These are phyloP conservation scores for Molossus molossus DNA, from an alignment of 2,797 vertebrate genomes.

Conservation along the genomic window DNA sequence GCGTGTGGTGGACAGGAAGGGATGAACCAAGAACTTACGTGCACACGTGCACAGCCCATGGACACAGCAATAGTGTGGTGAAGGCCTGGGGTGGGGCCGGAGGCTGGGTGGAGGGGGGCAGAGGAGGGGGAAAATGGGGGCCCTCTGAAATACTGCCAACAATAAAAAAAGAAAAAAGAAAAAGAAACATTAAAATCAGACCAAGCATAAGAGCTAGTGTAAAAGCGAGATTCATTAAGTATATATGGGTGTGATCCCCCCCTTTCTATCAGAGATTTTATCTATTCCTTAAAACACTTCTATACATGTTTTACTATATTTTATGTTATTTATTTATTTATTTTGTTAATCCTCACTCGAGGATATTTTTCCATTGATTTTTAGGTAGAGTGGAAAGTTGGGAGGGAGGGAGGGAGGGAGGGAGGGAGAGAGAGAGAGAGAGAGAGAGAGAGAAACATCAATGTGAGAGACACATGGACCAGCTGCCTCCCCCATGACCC, in stretches of 20 bases:
- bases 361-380: no score
- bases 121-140: no score
- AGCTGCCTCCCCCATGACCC: no score
- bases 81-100: background rate
- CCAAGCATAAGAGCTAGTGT: background rate
- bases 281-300: slow-evolving; percentile 12
- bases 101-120: background rate
- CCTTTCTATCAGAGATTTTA: background rate
- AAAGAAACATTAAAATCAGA: background rate
- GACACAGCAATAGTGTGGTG: background rate
- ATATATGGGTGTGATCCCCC: background rate
- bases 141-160: background rate
- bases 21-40: background rate
- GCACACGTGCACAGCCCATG: background rate
- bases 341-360: no score
- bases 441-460: no score
- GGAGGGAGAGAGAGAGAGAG: no score
- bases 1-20: background rate
- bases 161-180: background rate
- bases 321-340: no score
- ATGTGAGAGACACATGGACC: no score
- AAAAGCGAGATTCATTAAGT: background rate
- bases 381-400: no score
- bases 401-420: no score
- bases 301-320: background rate